Evolutionary conservation across 2,797 vertebrate genomes (phyloP).

Genomic region (Chelon auratus): DNA sequence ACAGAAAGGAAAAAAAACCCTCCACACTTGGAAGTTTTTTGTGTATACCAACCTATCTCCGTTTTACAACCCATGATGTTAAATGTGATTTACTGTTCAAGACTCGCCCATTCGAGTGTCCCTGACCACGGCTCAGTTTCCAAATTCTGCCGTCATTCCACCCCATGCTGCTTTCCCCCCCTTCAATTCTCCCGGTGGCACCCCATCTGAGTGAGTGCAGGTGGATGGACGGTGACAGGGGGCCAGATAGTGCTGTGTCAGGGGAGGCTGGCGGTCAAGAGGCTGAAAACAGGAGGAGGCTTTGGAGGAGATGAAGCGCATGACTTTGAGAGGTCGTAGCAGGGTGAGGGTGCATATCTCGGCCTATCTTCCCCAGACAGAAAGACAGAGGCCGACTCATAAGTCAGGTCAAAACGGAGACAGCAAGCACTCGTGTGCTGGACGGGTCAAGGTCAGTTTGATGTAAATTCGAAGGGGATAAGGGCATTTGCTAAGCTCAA

Average conservation of each 20-base stretch:
- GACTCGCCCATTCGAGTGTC: neutral
- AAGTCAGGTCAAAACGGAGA: neutral
- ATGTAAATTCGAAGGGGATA: neutral
- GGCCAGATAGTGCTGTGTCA: conserved; percentile 69
- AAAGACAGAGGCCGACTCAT: conserved; percentile 16
- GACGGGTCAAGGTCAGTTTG: neutral
- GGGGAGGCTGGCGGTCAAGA: conserved; percentile 53
- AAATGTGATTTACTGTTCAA: conserved; percentile 2
- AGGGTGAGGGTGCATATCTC: conserved; percentile 19
- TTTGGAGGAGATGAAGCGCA: conserved; percentile 45
- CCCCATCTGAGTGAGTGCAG: conserved; percentile 62
- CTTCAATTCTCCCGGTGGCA: conserved; percentile 46
- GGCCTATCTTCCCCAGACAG: conserved; percentile 30
- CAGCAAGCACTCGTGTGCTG: neutral
- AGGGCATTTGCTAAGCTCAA: neutral
- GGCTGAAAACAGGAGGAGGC: conserved; percentile 42
- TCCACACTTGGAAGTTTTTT: neutral
- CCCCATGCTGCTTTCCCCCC: neutral
- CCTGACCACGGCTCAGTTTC: neutral
- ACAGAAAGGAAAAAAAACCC: neutral
- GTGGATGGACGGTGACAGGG: conserved; percentile 69
- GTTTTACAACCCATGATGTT: neutral
- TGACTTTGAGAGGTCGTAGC: conserved; percentile 24
- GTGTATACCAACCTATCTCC: neutral
- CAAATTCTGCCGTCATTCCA: neutral